Conservation (phyloP, 2,113 vertebrate genomes). For the Glareola pratincola region DNA sequence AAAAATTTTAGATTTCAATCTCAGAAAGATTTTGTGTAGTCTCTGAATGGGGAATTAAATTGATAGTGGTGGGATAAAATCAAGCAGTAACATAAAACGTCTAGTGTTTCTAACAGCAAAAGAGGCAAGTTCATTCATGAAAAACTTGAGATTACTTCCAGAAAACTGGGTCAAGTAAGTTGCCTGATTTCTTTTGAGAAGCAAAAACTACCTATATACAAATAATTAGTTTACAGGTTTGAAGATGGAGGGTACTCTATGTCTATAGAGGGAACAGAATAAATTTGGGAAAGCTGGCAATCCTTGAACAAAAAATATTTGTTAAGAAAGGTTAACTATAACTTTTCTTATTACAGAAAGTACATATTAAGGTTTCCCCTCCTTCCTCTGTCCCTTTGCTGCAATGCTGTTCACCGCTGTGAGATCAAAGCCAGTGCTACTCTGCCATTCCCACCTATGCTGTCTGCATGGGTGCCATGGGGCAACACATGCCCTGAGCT, state of each 20-base stretch:
- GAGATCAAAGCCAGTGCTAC: not conserved
- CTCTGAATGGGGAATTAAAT: not conserved
- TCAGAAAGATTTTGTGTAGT: not conserved
- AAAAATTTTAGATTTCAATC: not conserved
- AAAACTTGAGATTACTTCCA: not conserved
- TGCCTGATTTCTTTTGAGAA: not conserved
- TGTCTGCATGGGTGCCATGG: accelerated
- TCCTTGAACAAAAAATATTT: not conserved
- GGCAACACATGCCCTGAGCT: accelerated
- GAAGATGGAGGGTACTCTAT: not conserved
- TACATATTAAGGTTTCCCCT: not conserved
- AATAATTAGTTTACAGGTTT: not conserved
- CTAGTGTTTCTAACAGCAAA: not conserved
- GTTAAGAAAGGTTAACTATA: not conserved
- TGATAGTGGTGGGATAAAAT: not conserved
- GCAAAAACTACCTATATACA: not conserved
- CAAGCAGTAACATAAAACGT: not conserved
- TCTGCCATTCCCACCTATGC: not conserved
- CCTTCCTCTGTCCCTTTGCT: not conserved
- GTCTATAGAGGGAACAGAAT: not conserved
- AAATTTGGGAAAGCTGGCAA: not conserved
- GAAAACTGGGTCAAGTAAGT: not conserved
- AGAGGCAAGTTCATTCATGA: not conserved
- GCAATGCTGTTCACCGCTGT: accelerated
- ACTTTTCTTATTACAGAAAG: too few relatives aligned